Base-by-base conservation (phyloP, 2,888 invertebrate genomes). In the Agriopis leucophaearia region DNA sequence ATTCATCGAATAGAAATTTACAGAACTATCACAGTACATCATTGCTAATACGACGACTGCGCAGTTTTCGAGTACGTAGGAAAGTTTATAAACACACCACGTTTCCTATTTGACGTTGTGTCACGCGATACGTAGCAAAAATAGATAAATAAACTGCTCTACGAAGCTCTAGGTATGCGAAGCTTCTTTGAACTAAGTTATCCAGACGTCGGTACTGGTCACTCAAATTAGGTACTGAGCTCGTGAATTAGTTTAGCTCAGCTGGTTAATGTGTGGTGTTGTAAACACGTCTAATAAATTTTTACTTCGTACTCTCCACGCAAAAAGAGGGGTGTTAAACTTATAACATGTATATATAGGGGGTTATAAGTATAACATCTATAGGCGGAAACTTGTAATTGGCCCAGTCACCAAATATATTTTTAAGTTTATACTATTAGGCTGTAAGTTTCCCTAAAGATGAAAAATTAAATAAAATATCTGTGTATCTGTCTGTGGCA, bases 31-130 rank as follows among this genome's bases (percentile, higher is more conserved):
- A 47, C 16, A 16, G 16, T 3, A 50, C 2, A 18, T 50, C 0
- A 47, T 16, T n/a, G n/a, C 6, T 4, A 44, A 13, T 13, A n/a
- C 5, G 44, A 13, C 13, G 13, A n/a, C 15, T 45, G 8, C 9
- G 16, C 15, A 47, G 16, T 27, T 4, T 7, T 6, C 27, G 13
- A 27, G 13, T 35, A 38, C 13, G 38, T 12, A 27, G 42, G 13
- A 16, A 45, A 18, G 47, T 58, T 58, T 47, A 13, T 13, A 59
- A 50, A 40, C 40, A 59, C 50, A 40, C 48, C 58, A 58, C 58
- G 50, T 59, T 59, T 40, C 18, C 54, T 54, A 47, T 62, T 54
- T 61, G 52, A 52, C 45, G 47, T 38, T 45, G 35, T 52, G 54
- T 54, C 59, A 18, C 12, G 36, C 12, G 15, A 57, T 36, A 57